phyloP scores from a whole-genome alignment of 2,888 invertebrate genomes.

The Mellilla xanthometata region DNA sequence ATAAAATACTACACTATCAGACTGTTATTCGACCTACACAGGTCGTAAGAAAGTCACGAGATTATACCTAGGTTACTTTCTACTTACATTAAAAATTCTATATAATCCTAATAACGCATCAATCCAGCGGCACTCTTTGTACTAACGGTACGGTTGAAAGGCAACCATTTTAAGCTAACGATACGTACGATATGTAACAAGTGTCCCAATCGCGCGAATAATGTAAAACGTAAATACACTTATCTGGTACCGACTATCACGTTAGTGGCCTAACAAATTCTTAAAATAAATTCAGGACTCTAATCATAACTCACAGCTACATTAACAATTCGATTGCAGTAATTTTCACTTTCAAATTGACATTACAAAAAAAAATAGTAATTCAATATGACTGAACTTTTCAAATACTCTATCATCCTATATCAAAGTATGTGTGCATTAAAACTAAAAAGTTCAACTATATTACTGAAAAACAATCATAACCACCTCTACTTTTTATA shows the following conservation, averaged over 20 bases:
- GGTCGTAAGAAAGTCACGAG: conserved; percentile 32
- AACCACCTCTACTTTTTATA: too few relatives aligned
- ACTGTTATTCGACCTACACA: conserved; percentile 28
- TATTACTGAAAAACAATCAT: too few relatives aligned
- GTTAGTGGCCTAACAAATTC: conserved; percentile 23
- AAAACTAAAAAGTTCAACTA: too few relatives aligned
- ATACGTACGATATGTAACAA: conserved; percentile 79
- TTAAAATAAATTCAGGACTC: conserved; percentile 33
- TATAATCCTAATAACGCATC: conserved; percentile 41
- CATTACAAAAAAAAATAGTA: too few relatives aligned
- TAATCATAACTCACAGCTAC: conserved; percentile 39
- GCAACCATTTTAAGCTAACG: conserved; percentile 20
- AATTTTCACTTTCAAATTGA: conserved; percentile 22
- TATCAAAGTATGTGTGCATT: too few relatives aligned
- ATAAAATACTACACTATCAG: conserved; percentile 32
- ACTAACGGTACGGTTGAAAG: conserved; percentile 35
- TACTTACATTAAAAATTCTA: conserved; percentile 20
- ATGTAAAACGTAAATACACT: conserved; percentile 50
- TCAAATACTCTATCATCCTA: too few relatives aligned
- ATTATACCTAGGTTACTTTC: conserved; percentile 29
- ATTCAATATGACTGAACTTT: too few relatives aligned
- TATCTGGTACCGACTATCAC: conserved; percentile 61
- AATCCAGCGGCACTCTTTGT: conserved; percentile 53
- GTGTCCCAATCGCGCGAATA: conserved; percentile 58
- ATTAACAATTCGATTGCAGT: conserved; percentile 41